Evolutionary conservation across 2,113 vertebrate genomes (phyloP), one percentile per base, ranked within the genome.

Genomic region (Bubalus kerabau): DNA sequence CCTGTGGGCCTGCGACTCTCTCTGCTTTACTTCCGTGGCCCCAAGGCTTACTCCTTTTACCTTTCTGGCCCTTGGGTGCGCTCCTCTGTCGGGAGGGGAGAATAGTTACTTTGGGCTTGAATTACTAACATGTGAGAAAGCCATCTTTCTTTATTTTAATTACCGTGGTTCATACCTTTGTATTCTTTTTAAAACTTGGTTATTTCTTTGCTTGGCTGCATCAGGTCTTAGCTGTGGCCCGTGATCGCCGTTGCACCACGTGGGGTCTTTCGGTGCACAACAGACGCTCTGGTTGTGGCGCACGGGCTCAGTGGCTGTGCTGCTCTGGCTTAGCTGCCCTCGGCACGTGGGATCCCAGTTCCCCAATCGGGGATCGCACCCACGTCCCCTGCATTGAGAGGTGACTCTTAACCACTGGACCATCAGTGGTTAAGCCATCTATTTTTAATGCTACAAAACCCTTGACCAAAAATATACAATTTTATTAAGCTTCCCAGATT

Each of bases 351-450:
- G 71, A 40, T 76, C 71, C 3, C 36, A 23, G 67, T 71, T 76
- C 71, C 23, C 23, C 21, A 14, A 14, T 3, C 0, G 0, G 71
- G 36, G 36, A 76, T 76, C 12, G 3, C 26, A 43, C 23, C 6
- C 40, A 43, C 3, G 5, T 43, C 36, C 40, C 71, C 23, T 76
- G 36, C 23, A 7, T 24, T 43, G 71, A 43, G 23, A 43, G 36
- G 71, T 43, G 71, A 76, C 14, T 76, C 71, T 43, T 76, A 24
- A 43, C 71, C 36, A 12, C 40, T 7, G 3, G 40, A 26, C 36
- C 36, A 76, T 43, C 6, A 3, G 71, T 40, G 36, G 36, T 24
- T 74, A 74, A 74, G 71, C 71, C 71, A 43, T 74, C 36, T 74
- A 23, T 40, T 74, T 74, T 24, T 60, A 30, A 54, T 71, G 56